Percentiles rank a stretch among this genome's conserved stretches.
Conservation (phyloP, 2,113 vertebrate species). For the Lichenostomus cassidix region DNA sequence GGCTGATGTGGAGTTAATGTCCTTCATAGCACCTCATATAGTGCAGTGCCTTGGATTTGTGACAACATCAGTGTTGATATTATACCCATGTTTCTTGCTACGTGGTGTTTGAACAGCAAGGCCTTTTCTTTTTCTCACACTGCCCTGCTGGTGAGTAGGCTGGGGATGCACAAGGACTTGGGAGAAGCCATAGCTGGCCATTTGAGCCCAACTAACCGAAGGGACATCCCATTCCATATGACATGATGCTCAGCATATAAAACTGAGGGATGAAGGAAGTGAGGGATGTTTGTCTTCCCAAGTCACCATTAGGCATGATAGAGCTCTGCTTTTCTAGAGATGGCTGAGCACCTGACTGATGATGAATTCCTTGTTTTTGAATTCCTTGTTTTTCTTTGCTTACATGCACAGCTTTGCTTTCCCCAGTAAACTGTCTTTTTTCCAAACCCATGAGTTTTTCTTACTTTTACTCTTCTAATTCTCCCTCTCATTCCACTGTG, state of each 20-base stretch:
- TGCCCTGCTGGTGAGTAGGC: background rate
- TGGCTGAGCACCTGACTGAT: background rate
- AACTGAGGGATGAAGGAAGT: background rate
- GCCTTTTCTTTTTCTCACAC: background rate
- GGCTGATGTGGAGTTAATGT: background rate
- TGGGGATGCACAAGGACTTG: background rate
- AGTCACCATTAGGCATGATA: background rate
- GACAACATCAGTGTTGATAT: background rate
- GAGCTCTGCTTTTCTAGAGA: background rate
- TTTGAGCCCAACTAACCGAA: background rate
- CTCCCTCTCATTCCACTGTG: background rate
- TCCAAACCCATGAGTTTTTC: background rate
- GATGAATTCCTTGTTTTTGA: background rate
- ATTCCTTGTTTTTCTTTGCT: background rate
- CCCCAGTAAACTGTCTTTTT: background rate
- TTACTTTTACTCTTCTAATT: background rate
- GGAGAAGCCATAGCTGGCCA: background rate
- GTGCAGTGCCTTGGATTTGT: background rate
- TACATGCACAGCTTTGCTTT: background rate
- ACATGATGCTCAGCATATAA: background rate
- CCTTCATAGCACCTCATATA: background rate
- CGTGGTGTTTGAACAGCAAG: background rate
- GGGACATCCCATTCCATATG: background rate
- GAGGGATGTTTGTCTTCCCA: fast-evolving
- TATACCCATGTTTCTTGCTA: background rate